Evolutionary conservation across 2,797 vertebrate species (phyloP).

Genomic region (Ceyx erithaca): DNA sequence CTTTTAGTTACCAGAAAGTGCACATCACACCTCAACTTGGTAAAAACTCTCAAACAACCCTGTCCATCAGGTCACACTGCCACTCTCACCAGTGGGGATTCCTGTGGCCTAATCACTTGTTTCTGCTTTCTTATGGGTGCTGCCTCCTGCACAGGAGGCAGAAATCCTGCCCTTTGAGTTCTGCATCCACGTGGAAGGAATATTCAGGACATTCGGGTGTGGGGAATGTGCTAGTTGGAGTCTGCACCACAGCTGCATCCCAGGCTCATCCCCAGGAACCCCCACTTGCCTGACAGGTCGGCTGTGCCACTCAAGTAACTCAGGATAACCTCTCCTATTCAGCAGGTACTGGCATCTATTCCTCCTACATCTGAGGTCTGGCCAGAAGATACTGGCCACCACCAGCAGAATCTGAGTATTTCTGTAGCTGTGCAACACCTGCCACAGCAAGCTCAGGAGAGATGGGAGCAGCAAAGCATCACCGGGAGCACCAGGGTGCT

Average conservation of each 20-base stretch:
- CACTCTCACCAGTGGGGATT: rapidly evolving
- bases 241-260: neutral
- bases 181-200: neutral
- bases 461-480: neutral
- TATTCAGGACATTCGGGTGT: too few relatives aligned
- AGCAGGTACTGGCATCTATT: neutral
- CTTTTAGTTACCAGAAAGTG: neutral
- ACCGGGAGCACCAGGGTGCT: neutral
- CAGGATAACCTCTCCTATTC: neutral
- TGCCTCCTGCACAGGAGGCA: neutral
- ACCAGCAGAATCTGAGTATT: neutral
- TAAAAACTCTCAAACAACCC: neutral
- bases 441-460: neutral
- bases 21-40: neutral
- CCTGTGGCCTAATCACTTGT: neutral
- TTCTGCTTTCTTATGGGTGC: neutral
- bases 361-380: neutral
- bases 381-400: neutral
- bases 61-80: neutral
- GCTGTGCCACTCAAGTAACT: neutral
- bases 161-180: neutral
- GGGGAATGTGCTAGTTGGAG: neutral
- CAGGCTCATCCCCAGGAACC: neutral
- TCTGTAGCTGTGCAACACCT: neutral
- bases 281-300: neutral